Evolutionary conservation across 2,797 vertebrate species (phyloP).

Genomic region (Lepus oiostolus): DNA sequence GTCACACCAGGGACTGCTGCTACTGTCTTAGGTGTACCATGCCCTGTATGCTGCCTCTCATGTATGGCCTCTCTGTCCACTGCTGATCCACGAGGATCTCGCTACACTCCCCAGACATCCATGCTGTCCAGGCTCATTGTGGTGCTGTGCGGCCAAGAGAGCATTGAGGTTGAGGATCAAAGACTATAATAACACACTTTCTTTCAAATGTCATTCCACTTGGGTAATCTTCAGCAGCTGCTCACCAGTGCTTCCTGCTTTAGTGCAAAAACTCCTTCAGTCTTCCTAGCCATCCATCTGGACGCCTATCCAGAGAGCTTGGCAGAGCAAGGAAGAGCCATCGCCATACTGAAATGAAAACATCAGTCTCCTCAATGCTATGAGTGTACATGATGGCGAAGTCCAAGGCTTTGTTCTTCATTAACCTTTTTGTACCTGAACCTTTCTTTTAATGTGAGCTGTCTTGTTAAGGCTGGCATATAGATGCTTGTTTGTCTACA

Average conservation of each 20-base stretch:
- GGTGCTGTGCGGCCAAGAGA: neutral
- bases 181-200: neutral
- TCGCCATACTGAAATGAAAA: too few relatives aligned
- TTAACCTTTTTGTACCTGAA: neutral
- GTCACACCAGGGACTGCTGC: neutral
- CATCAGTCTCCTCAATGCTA: neutral
- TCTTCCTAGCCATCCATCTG: neutral
- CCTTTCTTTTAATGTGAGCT: neutral
- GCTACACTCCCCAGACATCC: neutral
- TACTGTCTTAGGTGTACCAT: neutral
- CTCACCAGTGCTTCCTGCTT: neutral
- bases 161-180: fast-evolving
- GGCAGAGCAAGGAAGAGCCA: fast-evolving
- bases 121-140: fast-evolving
- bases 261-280: neutral
- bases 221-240: too few relatives aligned
- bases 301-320: fast-evolving
- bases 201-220: neutral
- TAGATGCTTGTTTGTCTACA: neutral
- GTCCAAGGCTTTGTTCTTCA: neutral
- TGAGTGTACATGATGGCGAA: neutral
- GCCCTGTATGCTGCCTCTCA: neutral
- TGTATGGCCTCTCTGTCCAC: neutral
- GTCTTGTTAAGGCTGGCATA: neutral
- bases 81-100: neutral